These are phyloP conservation scores for Meganola albula DNA, from an alignment of 2,888 invertebrate genomes.

Conservation along the genomic window DNA sequence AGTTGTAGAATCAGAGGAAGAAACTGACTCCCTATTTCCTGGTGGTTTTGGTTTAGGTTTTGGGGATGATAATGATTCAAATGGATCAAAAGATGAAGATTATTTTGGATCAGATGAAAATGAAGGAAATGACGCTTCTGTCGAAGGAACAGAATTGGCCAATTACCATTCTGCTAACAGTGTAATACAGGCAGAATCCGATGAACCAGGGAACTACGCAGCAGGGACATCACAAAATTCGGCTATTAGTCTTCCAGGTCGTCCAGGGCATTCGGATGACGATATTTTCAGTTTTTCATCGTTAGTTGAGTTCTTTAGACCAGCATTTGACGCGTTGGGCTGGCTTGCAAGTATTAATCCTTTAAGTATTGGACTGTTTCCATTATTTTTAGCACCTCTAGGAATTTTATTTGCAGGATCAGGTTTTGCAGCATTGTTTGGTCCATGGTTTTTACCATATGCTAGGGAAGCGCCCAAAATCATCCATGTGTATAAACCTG, in stretches of 20 bases:
- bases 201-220: slow-evolving; percentile 38
- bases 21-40: slow-evolving; percentile 50
- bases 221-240: slow-evolving; percentile 45
- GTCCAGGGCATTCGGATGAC: slow-evolving; percentile 53
- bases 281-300: slow-evolving; percentile 71
- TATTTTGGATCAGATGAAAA: slow-evolving; percentile 49
- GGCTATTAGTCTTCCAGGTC: slow-evolving; percentile 44
- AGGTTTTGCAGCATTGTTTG: slow-evolving; percentile 78
- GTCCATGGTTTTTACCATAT: slow-evolving; percentile 80
- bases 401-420: slow-evolving; percentile 80
- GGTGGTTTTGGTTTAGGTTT: slow-evolving; percentile 53
- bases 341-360: slow-evolving; percentile 78
- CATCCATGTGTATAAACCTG: slow-evolving; percentile 60
- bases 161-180: slow-evolving; percentile 56
- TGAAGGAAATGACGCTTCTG: slow-evolving; percentile 45
- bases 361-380: slow-evolving; percentile 76
- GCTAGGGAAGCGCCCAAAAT: slow-evolving; percentile 60
- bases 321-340: slow-evolving; percentile 69
- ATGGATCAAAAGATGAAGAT: slow-evolving; percentile 45
- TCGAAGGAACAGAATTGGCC: slow-evolving; percentile 50
- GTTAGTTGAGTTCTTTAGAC: slow-evolving; percentile 63
- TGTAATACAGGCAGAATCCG: slow-evolving; percentile 37
- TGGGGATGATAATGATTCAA: slow-evolving; percentile 51
- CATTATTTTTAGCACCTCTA: slow-evolving; percentile 80
- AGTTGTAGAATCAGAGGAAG: slow-evolving; percentile 65